Conservation (phyloP, 2,797 vertebrate genomes). For the Anabacerthia variegaticeps region DNA sequence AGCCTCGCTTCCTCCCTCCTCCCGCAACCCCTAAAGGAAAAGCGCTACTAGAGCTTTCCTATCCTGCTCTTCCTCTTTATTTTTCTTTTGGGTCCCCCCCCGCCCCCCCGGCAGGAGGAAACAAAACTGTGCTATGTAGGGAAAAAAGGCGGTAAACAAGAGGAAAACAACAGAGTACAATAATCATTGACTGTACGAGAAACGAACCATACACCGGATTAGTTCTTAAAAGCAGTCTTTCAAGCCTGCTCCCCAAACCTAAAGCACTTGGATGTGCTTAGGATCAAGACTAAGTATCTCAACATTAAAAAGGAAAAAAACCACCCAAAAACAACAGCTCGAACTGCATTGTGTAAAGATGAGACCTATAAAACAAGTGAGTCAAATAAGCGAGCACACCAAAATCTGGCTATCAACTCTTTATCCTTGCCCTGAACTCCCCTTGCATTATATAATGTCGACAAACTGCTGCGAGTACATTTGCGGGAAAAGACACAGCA, state of each 20-base stretch:
- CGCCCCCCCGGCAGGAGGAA: neutral
- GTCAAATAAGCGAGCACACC: neutral
- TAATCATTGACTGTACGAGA: neutral
- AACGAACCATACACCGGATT: neutral
- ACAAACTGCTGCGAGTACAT: neutral
- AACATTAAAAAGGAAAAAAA: neutral
- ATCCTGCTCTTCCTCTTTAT: neutral
- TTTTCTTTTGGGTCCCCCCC: too few relatives aligned
- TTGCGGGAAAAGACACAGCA: neutral
- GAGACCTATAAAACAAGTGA: neutral
- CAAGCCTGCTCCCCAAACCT: neutral
- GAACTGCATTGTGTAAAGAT: neutral
- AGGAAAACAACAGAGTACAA: neutral
- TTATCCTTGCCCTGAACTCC: neutral
- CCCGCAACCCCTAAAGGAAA: neutral
- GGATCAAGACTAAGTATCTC: neutral
- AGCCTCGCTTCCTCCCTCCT: neutral
- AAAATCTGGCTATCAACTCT: neutral
- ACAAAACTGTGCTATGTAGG: neutral
- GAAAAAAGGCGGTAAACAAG: conserved; percentile 11
- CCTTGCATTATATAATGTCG: conserved; percentile 18
- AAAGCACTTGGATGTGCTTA: neutral
- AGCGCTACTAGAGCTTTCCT: neutral
- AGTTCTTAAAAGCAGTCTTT: neutral
- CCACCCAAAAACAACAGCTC: neutral